Base-by-base conservation (phyloP, 2,888 invertebrate species). In the Trilocha varians region DNA sequence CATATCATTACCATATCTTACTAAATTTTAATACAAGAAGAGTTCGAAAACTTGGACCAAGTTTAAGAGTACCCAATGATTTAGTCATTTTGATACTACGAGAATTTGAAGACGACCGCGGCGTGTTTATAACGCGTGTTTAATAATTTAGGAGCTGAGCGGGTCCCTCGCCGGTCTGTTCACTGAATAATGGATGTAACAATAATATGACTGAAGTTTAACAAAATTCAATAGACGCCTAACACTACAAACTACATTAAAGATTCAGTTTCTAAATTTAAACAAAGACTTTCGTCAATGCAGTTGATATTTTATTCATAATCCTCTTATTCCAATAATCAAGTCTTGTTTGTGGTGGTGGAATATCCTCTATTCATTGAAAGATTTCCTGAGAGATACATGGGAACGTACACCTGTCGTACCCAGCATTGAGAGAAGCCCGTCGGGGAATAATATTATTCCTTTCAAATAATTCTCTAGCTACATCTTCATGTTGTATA, bases 151-250 rank as follows among this genome's bases (percentile, higher is more conserved):
- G 72, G 60, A 69, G 72, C 59, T 52, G 60, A 65, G 66, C 59
- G 61, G 62, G 54, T 70, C 77, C 78, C 76, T 74, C 63, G 55
- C 68, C 67, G 64, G 66, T 65, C 70, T 59, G 67, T 48, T 58
- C 57, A 50, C 65, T 83, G 78, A 84, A 84, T 84, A 80, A 83
- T 83, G 70, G 65, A 84, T 80, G 71, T 69, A 73, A 76, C 76
- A 77, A 82, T 78, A 83, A 80, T 79, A 78, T 76, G 68, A 70
- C 59, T 62, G 49, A 51, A 60, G 59, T 63, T 67, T 55, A 66
- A 65, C 46, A 49, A 49, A 40, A 42, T 39, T 25, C 25, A 25
- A 25, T 25, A 25, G 8, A 25, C 25, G 25, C 6, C 25, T 1
- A 25, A 25, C 25, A 25, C 4, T 11, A 25, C 25, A 5, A 9